Evolutionary conservation across 2,113 vertebrate species (phyloP), one percentile per base, ranked within the genome.

Genomic region (Nerophis lumbriciformis): DNA sequence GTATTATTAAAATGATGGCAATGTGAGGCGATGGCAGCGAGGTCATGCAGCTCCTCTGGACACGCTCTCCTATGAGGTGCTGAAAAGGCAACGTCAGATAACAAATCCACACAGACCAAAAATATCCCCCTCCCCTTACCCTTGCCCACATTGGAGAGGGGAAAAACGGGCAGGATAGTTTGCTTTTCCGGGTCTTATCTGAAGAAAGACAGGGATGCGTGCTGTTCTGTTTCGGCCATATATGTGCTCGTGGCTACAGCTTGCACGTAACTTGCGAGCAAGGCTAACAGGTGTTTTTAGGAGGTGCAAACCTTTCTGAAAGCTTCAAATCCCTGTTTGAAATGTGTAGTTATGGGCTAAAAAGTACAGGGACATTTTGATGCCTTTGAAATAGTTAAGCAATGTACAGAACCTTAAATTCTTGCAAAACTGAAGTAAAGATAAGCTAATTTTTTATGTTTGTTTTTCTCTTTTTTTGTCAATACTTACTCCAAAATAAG

Each of bases 111-210:
- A 75, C 82, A 60, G 72, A 66, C 77, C 91, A 90, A 90, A 92
- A 90, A 92, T 92, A 92, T 83, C 78, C 73, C 67, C 61, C 65
- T 71, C 72, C 61, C 65, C 71, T 72, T 68, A 48, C 69, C 73
- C 78, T 74, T 71, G 73, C 76, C 80, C 78, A 73, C 72, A 55
- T 52, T 77, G 78, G 83, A 84, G 73, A 74, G 74, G 71, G 70
- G 69, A 69, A 85, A 81, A 75, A 79, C 54, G 74, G 80, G 72
- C 49, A 56, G 70, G 84, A 85, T 89, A 90, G 90, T 91, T 88
- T 83, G 86, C 88, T 86, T 89, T 91, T 90, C 90, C 85, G 88
- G 87, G 87, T 90, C 89, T 90, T 91, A 91, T 91, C 90, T 84
- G 83, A 87, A 88, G 87, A 88, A 90, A 90, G 90, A 83, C 89